Conservation (phyloP, 2,797 vertebrate species). For the Peromyscus aztecus region DNA sequence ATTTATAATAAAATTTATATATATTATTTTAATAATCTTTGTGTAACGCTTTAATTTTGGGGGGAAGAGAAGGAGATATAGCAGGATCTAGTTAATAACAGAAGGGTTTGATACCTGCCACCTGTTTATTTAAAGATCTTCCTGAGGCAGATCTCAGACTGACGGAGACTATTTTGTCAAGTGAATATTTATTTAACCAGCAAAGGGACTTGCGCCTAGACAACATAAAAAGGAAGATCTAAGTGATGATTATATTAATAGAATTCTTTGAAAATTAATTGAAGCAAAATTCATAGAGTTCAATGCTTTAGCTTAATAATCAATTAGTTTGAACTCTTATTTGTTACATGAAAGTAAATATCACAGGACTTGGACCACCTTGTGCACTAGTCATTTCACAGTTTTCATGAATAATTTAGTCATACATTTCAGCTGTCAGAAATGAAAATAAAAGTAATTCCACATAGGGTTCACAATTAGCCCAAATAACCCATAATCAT, state of each 20-base stretch:
- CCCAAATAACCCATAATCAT: neutral
- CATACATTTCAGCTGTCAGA: neutral
- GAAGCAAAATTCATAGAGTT: conserved; percentile 48
- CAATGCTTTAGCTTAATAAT: conserved; percentile 65
- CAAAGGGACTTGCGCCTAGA: neutral
- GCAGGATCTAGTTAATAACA: neutral
- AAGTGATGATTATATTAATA: conserved; percentile 73
- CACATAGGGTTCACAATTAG: conserved; percentile 26
- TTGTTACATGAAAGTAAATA: conserved; percentile 71
- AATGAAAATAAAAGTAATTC: conserved; percentile 33
- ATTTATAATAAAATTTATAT: neutral
- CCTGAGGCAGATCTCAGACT: neutral
- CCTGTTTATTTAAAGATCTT: conserved; percentile 27
- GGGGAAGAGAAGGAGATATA: neutral
- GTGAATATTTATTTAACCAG: conserved; percentile 61
- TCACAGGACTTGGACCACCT: neutral
- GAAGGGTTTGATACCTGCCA: neutral
- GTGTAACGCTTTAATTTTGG: neutral
- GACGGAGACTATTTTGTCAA: neutral
- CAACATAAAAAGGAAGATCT: conserved; percentile 52
- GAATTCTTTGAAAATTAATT: conserved; percentile 72
- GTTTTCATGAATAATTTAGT: neutral
- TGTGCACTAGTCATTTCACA: neutral
- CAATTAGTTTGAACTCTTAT: conserved; percentile 67
- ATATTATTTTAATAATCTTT: neutral